phyloP scores from a whole-genome alignment of 2,888 invertebrate species.

The Pasiphila rectangulata region DNA sequence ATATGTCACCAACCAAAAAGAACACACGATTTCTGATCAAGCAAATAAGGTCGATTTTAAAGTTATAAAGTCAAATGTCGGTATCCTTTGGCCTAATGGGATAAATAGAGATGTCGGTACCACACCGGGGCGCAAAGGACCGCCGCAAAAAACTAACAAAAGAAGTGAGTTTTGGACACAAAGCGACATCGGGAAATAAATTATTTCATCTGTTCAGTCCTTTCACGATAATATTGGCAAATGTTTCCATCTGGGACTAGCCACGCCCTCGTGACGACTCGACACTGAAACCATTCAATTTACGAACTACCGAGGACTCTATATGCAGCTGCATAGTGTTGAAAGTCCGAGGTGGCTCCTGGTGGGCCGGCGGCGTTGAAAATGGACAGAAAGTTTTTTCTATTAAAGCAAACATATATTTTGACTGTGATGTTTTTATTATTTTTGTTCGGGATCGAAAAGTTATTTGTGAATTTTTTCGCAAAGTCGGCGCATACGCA shows the following conservation, averaged over 20 bases:
- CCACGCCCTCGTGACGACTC: conserved; percentile 70
- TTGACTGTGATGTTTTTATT: conserved; percentile 81
- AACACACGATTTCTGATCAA: conserved; percentile 13
- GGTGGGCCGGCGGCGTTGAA: conserved; percentile 64
- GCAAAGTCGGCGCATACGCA: conserved; percentile 59
- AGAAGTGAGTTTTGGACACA: conserved; percentile 74
- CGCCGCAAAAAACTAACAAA: conserved; percentile 75
- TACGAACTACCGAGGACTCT: conserved; percentile 4
- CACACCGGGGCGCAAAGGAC: conserved; percentile 68
- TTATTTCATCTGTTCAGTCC: conserved; percentile 79
- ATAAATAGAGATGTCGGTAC: conserved; percentile 74
- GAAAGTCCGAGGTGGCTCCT: conserved; percentile 28
- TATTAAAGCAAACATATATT: conserved; percentile 74
- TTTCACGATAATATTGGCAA: conserved; percentile 81
- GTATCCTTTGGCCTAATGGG: conserved; percentile 64
- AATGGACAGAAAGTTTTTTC: conserved; percentile 73
- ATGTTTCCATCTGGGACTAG: conserved; percentile 78
- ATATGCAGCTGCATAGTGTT: conserved; percentile 27
- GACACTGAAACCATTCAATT: conserved; percentile 38
- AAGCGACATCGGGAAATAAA: conserved; percentile 79
- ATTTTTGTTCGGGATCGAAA: conserved; percentile 74
- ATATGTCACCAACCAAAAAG: conserved; percentile 27
- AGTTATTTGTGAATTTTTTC: conserved; percentile 59
- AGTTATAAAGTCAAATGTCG: conserved; percentile 45
- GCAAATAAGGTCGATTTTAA: conserved; percentile 28